Conservation (phyloP, 2,797 vertebrate species). For the Pangasius djambal region DNA sequence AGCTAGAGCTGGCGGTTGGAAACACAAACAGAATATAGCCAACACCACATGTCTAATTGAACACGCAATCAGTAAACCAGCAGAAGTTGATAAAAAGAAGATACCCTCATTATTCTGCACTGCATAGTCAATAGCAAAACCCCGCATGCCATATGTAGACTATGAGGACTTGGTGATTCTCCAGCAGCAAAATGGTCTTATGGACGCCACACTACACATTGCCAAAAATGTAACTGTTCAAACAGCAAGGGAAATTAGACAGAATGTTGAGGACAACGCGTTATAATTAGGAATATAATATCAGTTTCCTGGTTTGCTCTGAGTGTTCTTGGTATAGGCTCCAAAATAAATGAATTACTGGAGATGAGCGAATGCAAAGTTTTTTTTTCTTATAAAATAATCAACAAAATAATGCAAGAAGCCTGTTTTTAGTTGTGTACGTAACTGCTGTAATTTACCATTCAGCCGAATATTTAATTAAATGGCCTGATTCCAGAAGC, state of each 20-base stretch:
- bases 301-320: background rate
- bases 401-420: background rate
- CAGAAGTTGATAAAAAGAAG: conserved; percentile 7
- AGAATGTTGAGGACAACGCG: background rate
- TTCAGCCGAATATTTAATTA: conserved; percentile 16
- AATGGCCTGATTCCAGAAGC: background rate
- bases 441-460: conserved; percentile 1
- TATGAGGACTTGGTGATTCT: conserved; percentile 7
- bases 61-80: conserved; percentile 21
- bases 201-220: background rate
- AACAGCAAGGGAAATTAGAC: background rate
- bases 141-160: conserved; percentile 4
- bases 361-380: background rate
- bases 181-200: conserved; percentile 9
- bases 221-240: background rate
- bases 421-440: background rate
- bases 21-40: conserved; percentile 4
- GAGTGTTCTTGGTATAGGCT: background rate
- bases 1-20: background rate
- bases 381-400: background rate
- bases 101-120: background rate
- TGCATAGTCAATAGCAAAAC: background rate
- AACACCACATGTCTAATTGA: background rate
- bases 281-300: conserved; percentile 7
- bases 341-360: background rate